A percentile compares a stretch with the other conserved stretches of the same genome.
phyloP scores from a whole-genome alignment of 2,888 invertebrate species.

The Chloromyia formosa region DNA sequence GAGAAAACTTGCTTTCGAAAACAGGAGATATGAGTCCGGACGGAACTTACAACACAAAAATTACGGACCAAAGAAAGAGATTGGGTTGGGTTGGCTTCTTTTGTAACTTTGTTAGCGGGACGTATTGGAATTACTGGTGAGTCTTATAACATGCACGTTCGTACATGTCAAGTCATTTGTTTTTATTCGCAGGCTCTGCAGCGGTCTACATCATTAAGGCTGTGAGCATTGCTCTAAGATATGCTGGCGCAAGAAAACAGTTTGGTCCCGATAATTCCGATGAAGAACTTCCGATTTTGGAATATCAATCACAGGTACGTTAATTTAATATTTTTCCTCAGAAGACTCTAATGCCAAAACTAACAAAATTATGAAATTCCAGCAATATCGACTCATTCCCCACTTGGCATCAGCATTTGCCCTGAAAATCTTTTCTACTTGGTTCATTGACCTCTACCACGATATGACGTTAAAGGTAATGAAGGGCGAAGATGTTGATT shows the following conservation, averaged over 20 bases:
- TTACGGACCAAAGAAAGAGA: slow-evolving; percentile 84
- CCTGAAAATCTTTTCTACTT: slow-evolving; percentile 69
- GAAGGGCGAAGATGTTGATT: slow-evolving; percentile 60
- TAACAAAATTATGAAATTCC: slow-evolving; percentile 48
- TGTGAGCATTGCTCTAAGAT: slow-evolving; percentile 83
- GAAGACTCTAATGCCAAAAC: too few species aligned
- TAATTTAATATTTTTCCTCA: too few species aligned
- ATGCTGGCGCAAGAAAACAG: slow-evolving; percentile 86
- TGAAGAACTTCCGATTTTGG: slow-evolving; percentile 83
- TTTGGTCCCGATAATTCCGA: slow-evolving; percentile 77
- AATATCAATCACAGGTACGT: slow-evolving; percentile 88
- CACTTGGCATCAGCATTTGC: slow-evolving; percentile 76
- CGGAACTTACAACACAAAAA: slow-evolving; percentile 82
- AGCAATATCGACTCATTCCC: slow-evolving; percentile 83
- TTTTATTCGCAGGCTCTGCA: slow-evolving; percentile 62
- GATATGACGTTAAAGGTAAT: slow-evolving; percentile 65
- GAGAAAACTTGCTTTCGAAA: slow-evolving; percentile 82
- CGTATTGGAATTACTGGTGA: slow-evolving; percentile 77
- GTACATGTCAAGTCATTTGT: too few species aligned
- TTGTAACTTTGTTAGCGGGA: slow-evolving; percentile 85
- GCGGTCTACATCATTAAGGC: slow-evolving; percentile 75
- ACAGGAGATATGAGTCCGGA: slow-evolving; percentile 85
- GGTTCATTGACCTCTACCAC: slow-evolving; percentile 66
- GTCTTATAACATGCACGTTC: not conserved
- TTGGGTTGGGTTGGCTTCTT: slow-evolving; percentile 84